Percentiles rank a stretch among this genome's conserved stretches.
Conservation (phyloP, 2,888 invertebrate species). For the Eilema sororculum region DNA sequence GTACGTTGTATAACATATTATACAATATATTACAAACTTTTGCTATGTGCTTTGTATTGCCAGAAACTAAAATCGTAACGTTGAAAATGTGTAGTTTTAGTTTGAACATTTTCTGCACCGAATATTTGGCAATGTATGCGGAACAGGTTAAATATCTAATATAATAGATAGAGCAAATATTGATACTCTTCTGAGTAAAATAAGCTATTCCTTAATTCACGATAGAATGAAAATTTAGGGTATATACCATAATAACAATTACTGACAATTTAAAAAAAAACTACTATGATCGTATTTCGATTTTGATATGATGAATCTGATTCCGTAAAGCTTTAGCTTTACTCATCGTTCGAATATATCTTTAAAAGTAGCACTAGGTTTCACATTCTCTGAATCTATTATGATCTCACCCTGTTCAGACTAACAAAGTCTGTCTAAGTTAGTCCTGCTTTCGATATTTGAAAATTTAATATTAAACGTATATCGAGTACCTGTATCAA, state of each 20-base stretch:
- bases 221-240: background rate
- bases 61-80: conserved; percentile 6
- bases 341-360: no score
- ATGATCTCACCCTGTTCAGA: background rate
- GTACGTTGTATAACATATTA: background rate
- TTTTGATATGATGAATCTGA: no score
- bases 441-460: background rate
- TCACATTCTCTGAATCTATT: background rate
- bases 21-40: conserved; percentile 12
- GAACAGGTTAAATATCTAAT: background rate
- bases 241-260: background rate
- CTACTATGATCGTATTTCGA: no score
- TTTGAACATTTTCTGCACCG: background rate
- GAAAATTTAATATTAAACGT: background rate
- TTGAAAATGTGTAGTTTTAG: background rate
- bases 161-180: background rate
- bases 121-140: background rate
- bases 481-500: background rate
- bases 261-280: no score
- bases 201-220: background rate
- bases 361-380: background rate
- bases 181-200: no score
- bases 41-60: conserved; percentile 5
- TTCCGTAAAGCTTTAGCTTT: no score
- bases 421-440: background rate